Base-by-base conservation (phyloP, 2,888 invertebrate genomes). In the Zelleria hepariella region DNA sequence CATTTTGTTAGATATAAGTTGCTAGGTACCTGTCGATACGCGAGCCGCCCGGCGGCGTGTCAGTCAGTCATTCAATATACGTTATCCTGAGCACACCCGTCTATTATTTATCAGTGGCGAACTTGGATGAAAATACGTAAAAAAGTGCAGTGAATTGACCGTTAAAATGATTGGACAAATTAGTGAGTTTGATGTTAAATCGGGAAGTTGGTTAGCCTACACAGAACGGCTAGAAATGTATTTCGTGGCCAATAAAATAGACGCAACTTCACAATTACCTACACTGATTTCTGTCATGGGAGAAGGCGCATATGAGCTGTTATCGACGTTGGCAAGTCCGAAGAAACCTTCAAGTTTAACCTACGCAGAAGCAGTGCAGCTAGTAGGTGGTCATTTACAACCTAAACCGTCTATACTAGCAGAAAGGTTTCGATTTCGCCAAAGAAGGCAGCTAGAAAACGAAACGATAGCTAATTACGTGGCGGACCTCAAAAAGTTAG, bases 221-320 rank as follows among this genome's bases (percentile, higher is more conserved):
- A 47, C 32, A 20, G 62, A 62, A 20, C 27, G 59, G 26, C 26
- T 62, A 21, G 62, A 60, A 18, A 58, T 59, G 59, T 62, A 60
- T 55, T 62, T 62, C 21, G 26, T 58, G 2, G 59, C 57, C 20
- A 60, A 62, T 48, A 32, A 27, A 8, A 32, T 62, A 1, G 27
- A 47, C 10, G 56, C 54, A 3, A 47, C 20, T 1, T 15, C 56
- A 42, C 55, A 59, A 7, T 53, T 61, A 52, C 60, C 61, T 5
- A 59, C 61, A 6, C 24, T 63, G 15, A 61, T 61, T 26, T 51
- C 63, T 6, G 60, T 61, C 1, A 60, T 63, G 60, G 63, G 63
- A 0, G 60, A 60, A 26, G 61, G 61, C 58, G n/a, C 53, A 15
- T 55, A 55, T 55, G 55, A 32, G 0, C 32, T 60, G 25, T 15